phyloP scores from a whole-genome alignment of 2,797 vertebrate genomes.

The Macrochelys suwanniensis region DNA sequence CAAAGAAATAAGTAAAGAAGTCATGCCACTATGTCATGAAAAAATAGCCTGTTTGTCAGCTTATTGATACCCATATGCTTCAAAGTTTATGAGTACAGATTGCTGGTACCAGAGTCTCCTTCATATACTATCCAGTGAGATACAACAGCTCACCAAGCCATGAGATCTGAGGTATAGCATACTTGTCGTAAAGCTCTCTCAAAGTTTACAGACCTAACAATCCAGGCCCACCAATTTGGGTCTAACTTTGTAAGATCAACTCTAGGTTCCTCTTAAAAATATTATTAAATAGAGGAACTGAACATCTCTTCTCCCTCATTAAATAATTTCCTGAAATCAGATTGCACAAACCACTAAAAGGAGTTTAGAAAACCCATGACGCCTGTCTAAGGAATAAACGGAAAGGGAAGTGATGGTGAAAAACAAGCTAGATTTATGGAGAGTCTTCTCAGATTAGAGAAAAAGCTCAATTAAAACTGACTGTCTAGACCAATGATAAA shows the following conservation, averaged over 20 bases:
- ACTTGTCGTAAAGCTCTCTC: constrained; percentile 1
- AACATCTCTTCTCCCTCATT: neutral
- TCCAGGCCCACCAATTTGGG: neutral
- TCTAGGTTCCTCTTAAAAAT: constrained; percentile 8
- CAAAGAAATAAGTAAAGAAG: neutral
- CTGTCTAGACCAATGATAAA: neutral
- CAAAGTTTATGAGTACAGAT: constrained; percentile 29
- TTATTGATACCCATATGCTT: neutral
- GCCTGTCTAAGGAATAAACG: neutral
- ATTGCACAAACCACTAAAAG: neutral
- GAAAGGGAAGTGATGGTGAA: neutral
- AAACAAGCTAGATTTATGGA: neutral
- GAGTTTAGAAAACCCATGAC: neutral
- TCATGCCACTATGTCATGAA: neutral
- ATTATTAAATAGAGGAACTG: constrained; percentile 4
- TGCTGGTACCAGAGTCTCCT: neutral
- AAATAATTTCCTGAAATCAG: neutral
- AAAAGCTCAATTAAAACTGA: neutral
- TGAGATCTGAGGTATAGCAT: neutral
- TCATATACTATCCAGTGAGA: neutral
- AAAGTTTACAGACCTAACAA: neutral
- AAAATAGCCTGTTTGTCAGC: neutral
- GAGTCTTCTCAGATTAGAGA: neutral
- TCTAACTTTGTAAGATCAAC: neutral
- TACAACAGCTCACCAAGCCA: constrained; percentile 6